These are phyloP conservation scores for Ophthalmolycus amberensis DNA, from an alignment of 2,113 vertebrate genomes.

Conservation along the genomic window DNA sequence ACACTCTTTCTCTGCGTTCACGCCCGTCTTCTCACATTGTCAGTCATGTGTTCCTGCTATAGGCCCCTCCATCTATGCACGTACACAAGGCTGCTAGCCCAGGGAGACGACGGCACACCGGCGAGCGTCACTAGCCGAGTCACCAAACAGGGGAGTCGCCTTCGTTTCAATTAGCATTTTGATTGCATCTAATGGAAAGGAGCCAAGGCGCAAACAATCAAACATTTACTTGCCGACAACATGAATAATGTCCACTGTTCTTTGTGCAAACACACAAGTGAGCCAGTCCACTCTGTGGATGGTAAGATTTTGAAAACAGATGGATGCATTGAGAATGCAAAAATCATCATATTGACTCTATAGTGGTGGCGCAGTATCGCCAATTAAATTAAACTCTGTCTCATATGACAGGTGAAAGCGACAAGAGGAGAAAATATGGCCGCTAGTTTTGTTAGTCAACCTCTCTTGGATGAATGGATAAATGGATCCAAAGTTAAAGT, in stretches of 20 bases:
- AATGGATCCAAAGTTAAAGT: slow-evolving; percentile 44
- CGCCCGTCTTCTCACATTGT: neutral
- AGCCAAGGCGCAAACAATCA: slow-evolving; percentile 45
- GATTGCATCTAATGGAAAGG: slow-evolving; percentile 46
- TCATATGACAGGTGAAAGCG: slow-evolving; percentile 23
- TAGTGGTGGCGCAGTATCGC: slow-evolving; percentile 23
- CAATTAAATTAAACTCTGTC: slow-evolving; percentile 38
- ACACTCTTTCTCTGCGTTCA: neutral
- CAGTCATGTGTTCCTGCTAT: slow-evolving; percentile 6
- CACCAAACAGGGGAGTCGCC: slow-evolving; percentile 35
- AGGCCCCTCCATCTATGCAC: slow-evolving; percentile 11
- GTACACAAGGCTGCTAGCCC: slow-evolving; percentile 16
- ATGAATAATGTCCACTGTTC: slow-evolving; percentile 46
- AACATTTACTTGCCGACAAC: slow-evolving; percentile 51
- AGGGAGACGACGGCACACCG: slow-evolving; percentile 24
- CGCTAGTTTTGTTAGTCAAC: slow-evolving; percentile 29
- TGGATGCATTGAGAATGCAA: slow-evolving; percentile 28
- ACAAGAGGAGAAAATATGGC: slow-evolving; percentile 23
- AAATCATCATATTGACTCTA: slow-evolving; percentile 22
- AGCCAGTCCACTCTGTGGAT: slow-evolving; percentile 35
- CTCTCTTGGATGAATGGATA: slow-evolving; percentile 23
- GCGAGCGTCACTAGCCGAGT: neutral
- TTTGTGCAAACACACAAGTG: slow-evolving; percentile 41
- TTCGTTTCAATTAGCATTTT: slow-evolving; percentile 71
- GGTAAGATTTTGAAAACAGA: slow-evolving; percentile 50